Conservation (phyloP, 2,113 vertebrate species). For the Harpagus bidentatus region DNA sequence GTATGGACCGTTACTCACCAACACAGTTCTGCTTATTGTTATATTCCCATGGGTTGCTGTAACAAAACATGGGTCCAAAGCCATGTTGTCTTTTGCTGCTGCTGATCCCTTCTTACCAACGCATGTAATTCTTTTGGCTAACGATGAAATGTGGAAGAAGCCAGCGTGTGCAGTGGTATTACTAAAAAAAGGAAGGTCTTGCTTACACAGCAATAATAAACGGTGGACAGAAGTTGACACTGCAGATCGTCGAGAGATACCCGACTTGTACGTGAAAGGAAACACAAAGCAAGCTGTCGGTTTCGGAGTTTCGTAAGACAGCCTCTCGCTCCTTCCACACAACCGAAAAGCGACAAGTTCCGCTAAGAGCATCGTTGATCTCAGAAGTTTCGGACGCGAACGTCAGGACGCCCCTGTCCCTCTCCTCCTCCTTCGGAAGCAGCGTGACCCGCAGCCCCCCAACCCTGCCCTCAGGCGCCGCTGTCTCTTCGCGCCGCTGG, state of each 20-base stretch:
- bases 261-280: accelerated
- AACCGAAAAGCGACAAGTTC: neutral
- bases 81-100: neutral
- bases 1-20: neutral
- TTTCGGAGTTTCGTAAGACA: neutral
- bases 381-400: neutral
- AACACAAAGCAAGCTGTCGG: neutral
- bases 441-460: accelerated
- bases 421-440: neutral
- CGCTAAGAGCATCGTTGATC: accelerated
- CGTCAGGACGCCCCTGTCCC: accelerated
- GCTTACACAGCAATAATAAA: neutral
- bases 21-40: neutral
- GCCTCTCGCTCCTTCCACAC: neutral
- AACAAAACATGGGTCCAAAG: neutral
- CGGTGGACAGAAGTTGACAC: neutral
- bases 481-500: neutral
- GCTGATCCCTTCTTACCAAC: neutral
- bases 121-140: neutral
- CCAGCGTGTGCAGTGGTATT: neutral
- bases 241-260: neutral
- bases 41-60: neutral
- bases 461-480: too few relatives aligned
- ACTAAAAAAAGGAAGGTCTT: neutral
- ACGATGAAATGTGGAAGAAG: neutral